Evolutionary conservation across 2,113 vertebrate species (phyloP).

Genomic region (Vulpes ferrilata): DNA sequence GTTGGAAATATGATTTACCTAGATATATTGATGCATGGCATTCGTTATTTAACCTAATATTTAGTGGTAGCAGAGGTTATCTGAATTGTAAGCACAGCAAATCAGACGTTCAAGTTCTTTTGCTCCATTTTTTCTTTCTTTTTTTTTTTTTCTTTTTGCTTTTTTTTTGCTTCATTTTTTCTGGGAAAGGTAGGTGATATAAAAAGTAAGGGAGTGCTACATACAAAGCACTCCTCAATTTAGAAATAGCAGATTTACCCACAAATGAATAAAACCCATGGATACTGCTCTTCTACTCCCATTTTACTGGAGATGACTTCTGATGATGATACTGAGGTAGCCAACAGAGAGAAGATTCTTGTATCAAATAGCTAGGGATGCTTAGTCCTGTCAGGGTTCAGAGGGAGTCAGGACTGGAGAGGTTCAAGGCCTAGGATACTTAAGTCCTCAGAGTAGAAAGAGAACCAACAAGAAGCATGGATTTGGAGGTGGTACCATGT

Average conservation of each 20-base stretch:
- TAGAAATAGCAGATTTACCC: neutral
- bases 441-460: neutral
- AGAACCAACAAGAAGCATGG: neutral
- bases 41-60: constrained; percentile 76
- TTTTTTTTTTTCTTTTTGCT: too few relatives aligned
- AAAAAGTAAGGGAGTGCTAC: neutral
- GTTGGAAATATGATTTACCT: constrained; percentile 74
- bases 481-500: neutral
- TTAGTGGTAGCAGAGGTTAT: constrained; percentile 52
- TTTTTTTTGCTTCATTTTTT: neutral
- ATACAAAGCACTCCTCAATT: neutral
- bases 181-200: neutral
- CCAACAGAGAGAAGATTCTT: neutral
- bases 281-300: neutral
- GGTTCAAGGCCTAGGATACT: neutral
- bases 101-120: neutral
- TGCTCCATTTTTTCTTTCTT: neutral
- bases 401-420: neutral
- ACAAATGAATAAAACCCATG: neutral
- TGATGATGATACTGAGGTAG: neutral
- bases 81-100: constrained; percentile 59
- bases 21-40: constrained; percentile 76
- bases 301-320: neutral
- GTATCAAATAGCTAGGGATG: neutral
- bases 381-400: neutral